These are phyloP conservation scores for pig (Sus scrofa) DNA, from an alignment of 2,113 vertebrate species.

Conservation along the genomic window T2T-Sscrofa CM000824.6:195068501-195069000, in stretches of 20 bases:
- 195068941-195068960: background rate
- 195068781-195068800: background rate
- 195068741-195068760: background rate
- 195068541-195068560: background rate
- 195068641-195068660: background rate
- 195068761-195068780: background rate
- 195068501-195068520: constrained; percentile 13
- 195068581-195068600: background rate
- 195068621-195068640: background rate
- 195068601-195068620: background rate
- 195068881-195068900: background rate
- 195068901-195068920: constrained; percentile 4
- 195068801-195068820: background rate
- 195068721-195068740: background rate
- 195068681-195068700: constrained; percentile 23
- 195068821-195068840: constrained; percentile 32
- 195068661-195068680: background rate
- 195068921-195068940: background rate
- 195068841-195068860: background rate
- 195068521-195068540: background rate
- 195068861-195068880: background rate
- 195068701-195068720: background rate
- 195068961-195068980: background rate
- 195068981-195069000: background rate
- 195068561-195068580: background rate